phyloP scores from a whole-genome alignment of 2,888 invertebrate genomes.

The Platynereis dumerilii region DNA sequence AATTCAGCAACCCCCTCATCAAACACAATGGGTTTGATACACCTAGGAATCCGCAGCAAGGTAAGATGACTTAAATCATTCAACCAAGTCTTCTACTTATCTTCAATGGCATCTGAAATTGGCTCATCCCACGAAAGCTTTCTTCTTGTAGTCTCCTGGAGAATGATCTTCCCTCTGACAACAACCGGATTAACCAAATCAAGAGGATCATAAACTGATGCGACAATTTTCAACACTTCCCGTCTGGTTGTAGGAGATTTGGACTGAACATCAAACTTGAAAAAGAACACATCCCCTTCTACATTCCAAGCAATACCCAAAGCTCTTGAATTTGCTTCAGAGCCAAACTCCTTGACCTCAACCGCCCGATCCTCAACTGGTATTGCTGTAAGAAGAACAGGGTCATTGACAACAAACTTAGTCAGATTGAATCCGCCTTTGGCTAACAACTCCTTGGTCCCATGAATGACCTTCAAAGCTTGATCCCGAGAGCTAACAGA shows the following conservation, averaged over 20 bases:
- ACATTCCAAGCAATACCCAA: conserved; percentile 31
- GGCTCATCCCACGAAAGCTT: conserved; percentile 39
- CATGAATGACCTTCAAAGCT: conserved; percentile 22
- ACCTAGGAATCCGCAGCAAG: conserved; percentile 8
- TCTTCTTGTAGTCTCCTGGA: conserved; percentile 37
- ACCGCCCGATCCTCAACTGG: conserved; percentile 29
- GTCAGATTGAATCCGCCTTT: conserved; percentile 32
- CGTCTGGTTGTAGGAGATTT: conserved; percentile 19
- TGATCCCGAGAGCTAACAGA: conserved; percentile 13
- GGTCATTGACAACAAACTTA: conserved; percentile 36
- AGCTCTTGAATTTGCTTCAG: conserved; percentile 18
- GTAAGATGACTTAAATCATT: neutral
- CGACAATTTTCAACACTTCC: conserved; percentile 34
- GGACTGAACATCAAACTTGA: neutral
- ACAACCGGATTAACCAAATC: conserved; percentile 39
- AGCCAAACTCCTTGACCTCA: conserved; percentile 22
- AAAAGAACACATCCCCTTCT: conserved; percentile 21
- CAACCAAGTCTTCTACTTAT: conserved; percentile 37
- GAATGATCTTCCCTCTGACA: conserved; percentile 36
- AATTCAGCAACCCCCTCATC: conserved; percentile 6
- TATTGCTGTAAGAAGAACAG: conserved; percentile 33
- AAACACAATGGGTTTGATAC: conserved; percentile 17
- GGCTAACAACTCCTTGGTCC: conserved; percentile 17
- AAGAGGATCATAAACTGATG: conserved; percentile 34
- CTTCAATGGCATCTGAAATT: conserved; percentile 28